Evolutionary conservation across 92 coral and sea anemone genomes (phyloP).

Genomic region (Galaxea fascicularis): DNA sequence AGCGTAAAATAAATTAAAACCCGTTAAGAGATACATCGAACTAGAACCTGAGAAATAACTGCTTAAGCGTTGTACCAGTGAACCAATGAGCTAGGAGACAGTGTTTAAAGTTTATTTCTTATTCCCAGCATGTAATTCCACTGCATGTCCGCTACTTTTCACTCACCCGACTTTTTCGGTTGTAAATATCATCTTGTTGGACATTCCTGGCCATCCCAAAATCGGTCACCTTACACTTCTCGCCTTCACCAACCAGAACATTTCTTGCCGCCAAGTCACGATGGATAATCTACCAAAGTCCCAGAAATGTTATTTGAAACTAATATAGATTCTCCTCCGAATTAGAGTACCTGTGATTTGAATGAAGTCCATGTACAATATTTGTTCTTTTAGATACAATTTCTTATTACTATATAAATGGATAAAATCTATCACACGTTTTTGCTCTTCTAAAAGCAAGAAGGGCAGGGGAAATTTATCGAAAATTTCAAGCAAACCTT

Average conservation of each 20-base stretch:
- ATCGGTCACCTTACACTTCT: slow-evolving; percentile 71
- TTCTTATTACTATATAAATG: too few relatives aligned
- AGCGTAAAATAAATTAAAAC: too few relatives aligned
- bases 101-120: not conserved
- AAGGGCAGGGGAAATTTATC: not conserved
- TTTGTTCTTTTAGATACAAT: too few relatives aligned
- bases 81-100: not conserved
- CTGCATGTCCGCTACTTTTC: not conserved
- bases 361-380: too few relatives aligned
- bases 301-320: not conserved
- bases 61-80: too few relatives aligned
- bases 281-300: slow-evolving; percentile 48
- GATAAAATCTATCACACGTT: not conserved
- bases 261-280: slow-evolving; percentile 76
- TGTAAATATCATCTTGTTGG: slow-evolving; percentile 19
- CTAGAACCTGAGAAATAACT: too few relatives aligned
- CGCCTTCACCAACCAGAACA: slow-evolving; percentile 74
- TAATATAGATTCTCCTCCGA: too few relatives aligned
- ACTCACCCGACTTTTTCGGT: slow-evolving; percentile 44
- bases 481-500: slow-evolving; percentile 28
- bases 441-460: not conserved
- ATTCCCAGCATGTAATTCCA: not conserved
- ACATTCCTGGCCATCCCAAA: slow-evolving; percentile 76
- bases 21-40: too few relatives aligned
- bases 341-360: too few relatives aligned